Evolutionary conservation across 2,797 vertebrate genomes (phyloP).

Genomic region (Acestrorhynchus altus): DNA sequence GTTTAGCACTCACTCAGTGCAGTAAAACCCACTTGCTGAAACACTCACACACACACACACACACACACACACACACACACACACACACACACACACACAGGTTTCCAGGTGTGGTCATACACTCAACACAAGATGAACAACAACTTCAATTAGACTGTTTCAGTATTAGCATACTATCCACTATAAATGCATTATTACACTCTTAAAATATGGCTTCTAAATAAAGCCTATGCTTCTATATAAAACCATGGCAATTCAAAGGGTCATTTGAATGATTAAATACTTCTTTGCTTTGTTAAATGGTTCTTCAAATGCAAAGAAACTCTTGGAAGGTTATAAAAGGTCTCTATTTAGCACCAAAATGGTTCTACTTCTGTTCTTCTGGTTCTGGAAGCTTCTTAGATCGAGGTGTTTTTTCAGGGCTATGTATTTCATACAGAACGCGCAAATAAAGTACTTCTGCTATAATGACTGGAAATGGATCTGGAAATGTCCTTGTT

Average conservation of each 20-base stretch:
- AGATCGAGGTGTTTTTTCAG: background rate
- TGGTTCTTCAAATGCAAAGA: no score
- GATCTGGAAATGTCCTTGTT: background rate
- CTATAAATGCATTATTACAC: background rate
- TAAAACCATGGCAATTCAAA: no score
- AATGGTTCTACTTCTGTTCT: no score
- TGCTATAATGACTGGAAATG: background rate
- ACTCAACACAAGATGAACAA: background rate
- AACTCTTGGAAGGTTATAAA: no score
- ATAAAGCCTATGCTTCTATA: no score
- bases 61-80: background rate
- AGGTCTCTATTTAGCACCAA: no score
- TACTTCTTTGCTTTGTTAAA: no score
- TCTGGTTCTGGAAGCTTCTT: no score
- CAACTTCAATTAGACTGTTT: background rate
- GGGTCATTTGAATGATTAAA: no score
- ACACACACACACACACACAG: background rate
- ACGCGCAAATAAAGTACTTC: background rate
- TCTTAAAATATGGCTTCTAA: no score
- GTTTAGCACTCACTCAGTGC: constrained; percentile 11
- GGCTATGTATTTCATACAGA: background rate
- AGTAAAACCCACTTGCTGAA: constrained; percentile 7
- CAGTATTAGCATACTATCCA: background rate
- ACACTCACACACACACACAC: background rate
- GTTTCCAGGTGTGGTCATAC: background rate